Evolutionary conservation across 2,797 vertebrate genomes (phyloP), one percentile per base, ranked within the genome.

Genomic region (Avahi laniger): DNA sequence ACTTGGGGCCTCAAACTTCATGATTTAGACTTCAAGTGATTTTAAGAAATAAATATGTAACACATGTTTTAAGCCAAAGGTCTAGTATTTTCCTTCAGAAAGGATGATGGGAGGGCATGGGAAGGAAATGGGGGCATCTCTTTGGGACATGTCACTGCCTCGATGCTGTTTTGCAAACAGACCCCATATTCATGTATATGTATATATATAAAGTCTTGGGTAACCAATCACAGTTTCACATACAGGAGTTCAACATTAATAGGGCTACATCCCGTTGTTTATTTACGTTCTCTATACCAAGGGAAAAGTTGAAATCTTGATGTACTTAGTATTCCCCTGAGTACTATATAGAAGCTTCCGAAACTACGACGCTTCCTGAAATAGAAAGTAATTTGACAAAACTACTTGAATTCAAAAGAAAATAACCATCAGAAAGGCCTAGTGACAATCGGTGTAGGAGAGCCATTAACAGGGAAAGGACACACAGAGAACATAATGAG

Each of bases 331-430:
- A 43, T 85, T 95, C 43, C 30, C 85, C 43, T 70, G 18, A 65
- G 72, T 50, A 30, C 76, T 50, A 28, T 20, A 26, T 20, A 43
- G 72, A 73, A 91, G 81, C 78, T 65, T 92, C 75, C 83, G 70
- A 75, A 92, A 93, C 81, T 46, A 57, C 59, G 57, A 30, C 41
- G 33, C 81, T 92, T 94, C 61, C 78, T 69, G 30, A 97, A 80
- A 88, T 92, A 96, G 85, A 93, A 92, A 93, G 81, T 54, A 59
- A 95, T 92, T 92, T 88, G 69, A 92, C 67, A 88, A 81, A 93
- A 94, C 63, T 61, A 79, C 78, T 95, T 76, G 73, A 84, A 90
- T 92, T 82, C 73, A 76, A 89, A 81, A 83, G 88, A 81, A 92
- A 89, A 88, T 82, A 91, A 17, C 86, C 57, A 43, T 87, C n/a